Base-by-base conservation (phyloP, 2,113 vertebrate species). In the Syrmaticus mikado region DNA sequence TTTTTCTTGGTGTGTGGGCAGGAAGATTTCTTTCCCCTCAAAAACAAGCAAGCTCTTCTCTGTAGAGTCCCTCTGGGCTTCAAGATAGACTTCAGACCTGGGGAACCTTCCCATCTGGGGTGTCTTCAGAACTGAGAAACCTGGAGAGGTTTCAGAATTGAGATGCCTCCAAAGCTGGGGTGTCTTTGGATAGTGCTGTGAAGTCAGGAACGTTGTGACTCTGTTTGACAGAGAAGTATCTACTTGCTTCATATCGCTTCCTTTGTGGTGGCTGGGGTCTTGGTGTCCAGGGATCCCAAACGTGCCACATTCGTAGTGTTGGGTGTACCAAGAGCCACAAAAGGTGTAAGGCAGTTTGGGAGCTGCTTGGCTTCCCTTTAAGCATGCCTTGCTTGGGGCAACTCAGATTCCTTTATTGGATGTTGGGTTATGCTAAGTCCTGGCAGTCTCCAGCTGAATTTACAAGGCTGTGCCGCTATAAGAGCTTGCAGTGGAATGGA, bases 271-370 rank as follows among this genome's bases (percentile, higher is more conserved):
- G 18, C 24, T 82, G 72, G n/a, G 25, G 18, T 66, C 43, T 21
- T 1, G 0, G 34, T 58, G 50, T 50, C 53, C 27, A 32, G 50
- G 7, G 6, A 55, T 60, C 66, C 62, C 81, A 55, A 48, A 58
- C 6, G 28, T 6, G 21, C 30, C 2, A 0, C 41, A 10, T 20
- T 52, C 3, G 6, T 43, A 17, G 38, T 34, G 34, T 38, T 85
- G 30, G 2, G 11, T 65, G 3, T 74, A 10, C 27, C 8, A 5
- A 45, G 84, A 34, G 27, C 43, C 46, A 43, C 30, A n/a, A 25
- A 62, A 36, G 16, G 45, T 32, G 17, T 71, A 41, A 68, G 67
- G 64, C n/a, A 70, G 13, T 61, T 18, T 74, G 53, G 22, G 38
- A 78, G 80, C 40, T 80, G 7, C 57, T 57, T 76, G 55, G 32